A percentile compares a stretch with the other conserved stretches of the same genome.
Conservation (phyloP, 2,888 invertebrate species). For the Trachelus iudaicus region DNA sequence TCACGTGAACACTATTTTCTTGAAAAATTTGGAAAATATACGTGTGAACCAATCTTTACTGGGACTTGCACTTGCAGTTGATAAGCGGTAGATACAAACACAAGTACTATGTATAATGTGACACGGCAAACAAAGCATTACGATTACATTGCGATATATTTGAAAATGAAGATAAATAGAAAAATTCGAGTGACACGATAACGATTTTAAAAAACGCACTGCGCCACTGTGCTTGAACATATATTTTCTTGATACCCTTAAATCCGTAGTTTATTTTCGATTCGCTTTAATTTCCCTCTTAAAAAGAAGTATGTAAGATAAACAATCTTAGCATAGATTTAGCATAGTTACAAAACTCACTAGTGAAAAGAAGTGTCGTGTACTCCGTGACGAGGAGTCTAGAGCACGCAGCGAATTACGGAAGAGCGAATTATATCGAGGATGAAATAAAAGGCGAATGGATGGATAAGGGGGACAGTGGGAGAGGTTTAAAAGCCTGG, state of each 20-base stretch:
- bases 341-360: slow-evolving; percentile 35
- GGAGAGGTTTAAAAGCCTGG: slow-evolving; percentile 21
- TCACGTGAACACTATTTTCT: too few relatives aligned
- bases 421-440: slow-evolving; percentile 13
- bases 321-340: slow-evolving; percentile 42
- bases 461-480: too few relatives aligned
- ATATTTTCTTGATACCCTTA: slow-evolving; percentile 14
- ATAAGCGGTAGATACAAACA: background rate
- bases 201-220: slow-evolving; percentile 14
- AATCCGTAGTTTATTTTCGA: slow-evolving; percentile 23
- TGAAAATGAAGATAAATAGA: background rate
- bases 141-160: background rate
- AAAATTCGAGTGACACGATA: background rate
- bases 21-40: too few relatives aligned
- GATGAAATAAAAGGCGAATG: slow-evolving; percentile 2
- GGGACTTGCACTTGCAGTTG: background rate
- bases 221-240: slow-evolving; percentile 48
- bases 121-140: background rate
- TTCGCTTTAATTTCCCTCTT: slow-evolving; percentile 44
- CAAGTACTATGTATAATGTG: background rate
- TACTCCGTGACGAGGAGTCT: slow-evolving; percentile 47
- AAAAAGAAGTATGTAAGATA: slow-evolving; percentile 63
- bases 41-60: background rate
- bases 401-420: slow-evolving; percentile 30
- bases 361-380: slow-evolving; percentile 42